Conservation (phyloP, 2,888 invertebrate species). For the Chymomyza procnemis region DNA sequence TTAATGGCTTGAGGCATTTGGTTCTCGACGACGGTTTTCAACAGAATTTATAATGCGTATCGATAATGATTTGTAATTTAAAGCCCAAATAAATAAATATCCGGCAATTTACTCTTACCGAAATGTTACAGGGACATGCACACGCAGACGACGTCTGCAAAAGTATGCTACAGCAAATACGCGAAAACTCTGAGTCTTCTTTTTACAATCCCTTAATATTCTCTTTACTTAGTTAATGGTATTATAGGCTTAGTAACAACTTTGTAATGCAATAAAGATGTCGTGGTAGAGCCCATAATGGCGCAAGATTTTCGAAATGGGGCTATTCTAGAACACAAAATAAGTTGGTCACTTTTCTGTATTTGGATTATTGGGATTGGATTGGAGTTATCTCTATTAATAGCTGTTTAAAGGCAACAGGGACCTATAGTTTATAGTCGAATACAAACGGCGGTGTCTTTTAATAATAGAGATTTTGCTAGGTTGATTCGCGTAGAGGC, state of each 20-base stretch:
- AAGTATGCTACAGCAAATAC: constrained; percentile 6
- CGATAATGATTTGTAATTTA: constrained; percentile 70
- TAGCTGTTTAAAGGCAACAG: too few relatives aligned
- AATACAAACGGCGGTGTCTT: too few relatives aligned
- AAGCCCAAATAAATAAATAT: constrained; percentile 57
- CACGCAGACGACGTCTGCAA: neutral
- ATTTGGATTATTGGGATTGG: too few relatives aligned
- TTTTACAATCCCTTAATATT: constrained; percentile 10
- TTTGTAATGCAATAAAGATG: neutral
- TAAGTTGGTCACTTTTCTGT: neutral
- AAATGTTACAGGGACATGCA: constrained; percentile 17
- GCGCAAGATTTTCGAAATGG: neutral
- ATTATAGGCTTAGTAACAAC: neutral
- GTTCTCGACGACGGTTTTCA: constrained; percentile 8
- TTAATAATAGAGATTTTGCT: too few relatives aligned
- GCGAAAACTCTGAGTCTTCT: constrained; percentile 20
- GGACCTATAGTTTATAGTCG: too few relatives aligned
- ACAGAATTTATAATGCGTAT: constrained; percentile 61
- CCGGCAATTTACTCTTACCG: constrained; percentile 49
- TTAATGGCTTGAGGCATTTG: constrained; percentile 25
- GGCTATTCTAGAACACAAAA: neutral
- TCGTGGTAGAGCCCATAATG: neutral
- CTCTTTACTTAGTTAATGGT: neutral
- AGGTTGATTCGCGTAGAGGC: too few relatives aligned
- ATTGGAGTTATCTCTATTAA: too few relatives aligned